Conservation (phyloP, 2,797 vertebrate species). For the Pyrocephalus nanus region DNA sequence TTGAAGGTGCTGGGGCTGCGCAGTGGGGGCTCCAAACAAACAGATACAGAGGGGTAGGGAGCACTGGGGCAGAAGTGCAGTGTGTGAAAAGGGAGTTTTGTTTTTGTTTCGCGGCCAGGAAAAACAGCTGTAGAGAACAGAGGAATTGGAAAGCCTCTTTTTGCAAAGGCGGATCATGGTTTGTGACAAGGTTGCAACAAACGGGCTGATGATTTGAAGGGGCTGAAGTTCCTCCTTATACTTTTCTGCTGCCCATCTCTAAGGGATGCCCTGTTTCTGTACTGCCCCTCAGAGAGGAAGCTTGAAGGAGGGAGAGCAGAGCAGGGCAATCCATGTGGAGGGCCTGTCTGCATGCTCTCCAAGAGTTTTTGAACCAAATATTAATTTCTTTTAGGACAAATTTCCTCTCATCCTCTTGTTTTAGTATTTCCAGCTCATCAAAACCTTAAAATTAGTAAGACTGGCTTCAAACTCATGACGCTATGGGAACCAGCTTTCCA, state of each 20-base stretch:
- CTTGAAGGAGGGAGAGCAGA: not conserved
- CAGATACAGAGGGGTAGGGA: conserved; percentile 49
- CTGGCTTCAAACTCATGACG: not conserved
- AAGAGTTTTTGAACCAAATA: not conserved
- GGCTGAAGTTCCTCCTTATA: not conserved
- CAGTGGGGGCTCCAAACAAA: conserved; percentile 62
- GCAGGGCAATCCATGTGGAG: not conserved
- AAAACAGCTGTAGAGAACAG: conserved; percentile 77
- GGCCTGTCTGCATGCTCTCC: not conserved
- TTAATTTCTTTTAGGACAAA: not conserved
- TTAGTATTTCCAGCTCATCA: not conserved
- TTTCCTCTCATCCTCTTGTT: not conserved
- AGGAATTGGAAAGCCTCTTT: conserved; percentile 55
- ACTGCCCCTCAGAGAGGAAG: not conserved
- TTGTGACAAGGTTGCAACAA: conserved; percentile 43
- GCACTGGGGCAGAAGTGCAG: conserved; percentile 51
- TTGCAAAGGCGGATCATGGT: conserved; percentile 54
- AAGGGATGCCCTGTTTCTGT: not conserved
- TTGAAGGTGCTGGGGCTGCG: conserved; percentile 77
- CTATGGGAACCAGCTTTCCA: not conserved
- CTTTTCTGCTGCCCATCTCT: not conserved
- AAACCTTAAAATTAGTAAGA: not conserved
- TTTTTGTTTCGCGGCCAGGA: conserved; percentile 80
- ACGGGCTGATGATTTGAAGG: not conserved
- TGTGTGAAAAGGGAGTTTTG: conserved; percentile 68